A percentile compares a stretch with the other conserved stretches of the same genome.
phyloP scores from a whole-genome alignment of 2,797 vertebrate species.

The Synanceia verrucosa region DNA sequence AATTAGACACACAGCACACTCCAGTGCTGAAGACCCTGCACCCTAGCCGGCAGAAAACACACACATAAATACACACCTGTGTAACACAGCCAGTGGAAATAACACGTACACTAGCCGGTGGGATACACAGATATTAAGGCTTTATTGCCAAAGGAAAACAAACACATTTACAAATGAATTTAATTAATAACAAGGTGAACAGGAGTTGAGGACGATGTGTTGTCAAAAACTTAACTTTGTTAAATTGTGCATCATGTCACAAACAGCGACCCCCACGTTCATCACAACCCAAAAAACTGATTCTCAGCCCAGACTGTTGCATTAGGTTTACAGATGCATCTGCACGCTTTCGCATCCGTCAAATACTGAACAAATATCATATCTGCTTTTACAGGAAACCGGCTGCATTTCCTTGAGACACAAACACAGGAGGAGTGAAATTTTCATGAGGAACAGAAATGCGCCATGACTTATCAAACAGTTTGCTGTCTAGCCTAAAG shows the following conservation, averaged over 20 bases:
- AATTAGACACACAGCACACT: slow-evolving; percentile 84
- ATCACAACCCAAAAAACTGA: slow-evolving; percentile 15
- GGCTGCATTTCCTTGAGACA: slow-evolving; percentile 72
- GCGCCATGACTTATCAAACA: slow-evolving; percentile 81
- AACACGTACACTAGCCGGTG: slow-evolving; percentile 32
- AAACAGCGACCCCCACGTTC: slow-evolving; percentile 1
- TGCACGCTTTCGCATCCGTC: slow-evolving; percentile 49
- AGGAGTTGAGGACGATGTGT: neutral
- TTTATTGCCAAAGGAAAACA: slow-evolving; percentile 17
- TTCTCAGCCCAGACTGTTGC: slow-evolving; percentile 30
- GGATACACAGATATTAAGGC: slow-evolving; percentile 28
- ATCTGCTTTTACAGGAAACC: slow-evolving; percentile 55
- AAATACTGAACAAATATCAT: slow-evolving; percentile 64
- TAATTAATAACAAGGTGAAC: neutral
- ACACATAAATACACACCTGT: slow-evolving; percentile 43
- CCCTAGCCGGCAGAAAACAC: slow-evolving; percentile 61
- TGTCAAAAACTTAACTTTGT: neutral
- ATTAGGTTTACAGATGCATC: slow-evolving; percentile 59
- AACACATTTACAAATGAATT: neutral
- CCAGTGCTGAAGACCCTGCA: slow-evolving; percentile 63
- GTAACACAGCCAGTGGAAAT: slow-evolving; percentile 26
- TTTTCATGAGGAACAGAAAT: slow-evolving; percentile 76
- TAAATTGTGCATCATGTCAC: too few species aligned
- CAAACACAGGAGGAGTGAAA: slow-evolving; percentile 63
- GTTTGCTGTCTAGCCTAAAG: slow-evolving; percentile 78